A percentile compares a stretch with the other conserved stretches of the same genome.
Evolutionary conservation across 2,113 vertebrate genomes (phyloP).

Genomic region (Anolis carolinensis): DNA sequence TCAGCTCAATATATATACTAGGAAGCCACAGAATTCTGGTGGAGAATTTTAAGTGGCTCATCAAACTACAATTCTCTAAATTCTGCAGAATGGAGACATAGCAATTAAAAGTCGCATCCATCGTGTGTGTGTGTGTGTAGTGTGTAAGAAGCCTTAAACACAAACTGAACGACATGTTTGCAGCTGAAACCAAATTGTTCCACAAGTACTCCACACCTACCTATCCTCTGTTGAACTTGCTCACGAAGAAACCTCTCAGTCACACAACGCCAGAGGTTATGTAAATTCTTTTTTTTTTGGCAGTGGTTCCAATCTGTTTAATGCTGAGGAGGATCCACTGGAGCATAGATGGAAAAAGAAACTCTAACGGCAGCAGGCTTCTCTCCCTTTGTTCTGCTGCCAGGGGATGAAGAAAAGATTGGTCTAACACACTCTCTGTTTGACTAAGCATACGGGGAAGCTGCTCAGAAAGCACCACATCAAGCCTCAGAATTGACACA

Average conservation of each 20-base stretch:
- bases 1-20: background rate
- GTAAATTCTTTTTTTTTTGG: background rate
- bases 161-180: background rate
- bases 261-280: background rate
- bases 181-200: background rate
- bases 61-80: background rate
- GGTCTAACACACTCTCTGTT: background rate
- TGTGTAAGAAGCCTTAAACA: too few species aligned
- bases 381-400: background rate
- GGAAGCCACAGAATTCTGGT: background rate
- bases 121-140: too few species aligned
- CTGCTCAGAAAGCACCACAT: background rate
- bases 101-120: background rate
- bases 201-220: background rate
- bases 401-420: background rate
- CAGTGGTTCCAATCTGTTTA: background rate
- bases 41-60: too few species aligned
- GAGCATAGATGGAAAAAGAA: background rate
- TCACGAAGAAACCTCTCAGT: background rate
- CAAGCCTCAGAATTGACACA: background rate
- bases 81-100: too few species aligned
- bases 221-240: background rate
- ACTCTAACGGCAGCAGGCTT: background rate
- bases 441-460: background rate
- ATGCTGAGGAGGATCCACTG: background rate